These are phyloP conservation scores for Cyrtodaria siliqua DNA, from an alignment of 2,888 invertebrate genomes.

Conservation along the genomic window DNA sequence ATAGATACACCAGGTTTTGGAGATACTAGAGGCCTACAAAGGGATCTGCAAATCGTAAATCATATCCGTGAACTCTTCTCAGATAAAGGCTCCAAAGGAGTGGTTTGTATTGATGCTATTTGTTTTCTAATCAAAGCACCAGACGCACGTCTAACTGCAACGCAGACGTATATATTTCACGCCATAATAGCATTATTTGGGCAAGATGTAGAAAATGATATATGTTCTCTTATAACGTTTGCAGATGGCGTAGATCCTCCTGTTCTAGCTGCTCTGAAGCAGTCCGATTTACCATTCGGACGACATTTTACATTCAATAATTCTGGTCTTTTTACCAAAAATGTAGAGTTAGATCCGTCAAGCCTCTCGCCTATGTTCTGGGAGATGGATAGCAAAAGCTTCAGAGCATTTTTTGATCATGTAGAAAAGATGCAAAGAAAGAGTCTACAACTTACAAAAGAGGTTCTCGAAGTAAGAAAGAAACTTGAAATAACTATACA, in stretches of 20 bases:
- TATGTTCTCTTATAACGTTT: conserved; percentile 63
- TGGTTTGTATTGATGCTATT: conserved; percentile 60
- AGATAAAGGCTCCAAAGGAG: conserved; percentile 26
- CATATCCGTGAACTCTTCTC: conserved; percentile 34
- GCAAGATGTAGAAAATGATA: conserved; percentile 57
- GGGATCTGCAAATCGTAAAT: conserved; percentile 35
- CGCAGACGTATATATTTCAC: conserved; percentile 64
- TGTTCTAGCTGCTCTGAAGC: conserved; percentile 51
- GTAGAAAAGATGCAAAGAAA: conserved; percentile 44
- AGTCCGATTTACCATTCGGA: conserved; percentile 50
- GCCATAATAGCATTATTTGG: conserved; percentile 63
- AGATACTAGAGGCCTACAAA: conserved; percentile 33
- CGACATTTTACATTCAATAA: conserved; percentile 60
- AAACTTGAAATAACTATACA: conserved; percentile 54
- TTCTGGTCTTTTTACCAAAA: conserved; percentile 61
- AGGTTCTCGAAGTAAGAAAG: conserved; percentile 57
- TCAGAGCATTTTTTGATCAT: conserved; percentile 51
- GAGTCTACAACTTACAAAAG: conserved; percentile 60
- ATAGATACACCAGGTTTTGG: conserved; percentile 55
- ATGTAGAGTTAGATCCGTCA: conserved; percentile 23
- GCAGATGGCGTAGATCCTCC: conserved; percentile 67
- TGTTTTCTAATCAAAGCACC: conserved; percentile 66
- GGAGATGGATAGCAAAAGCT: conserved; percentile 61
- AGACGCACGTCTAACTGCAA: conserved; percentile 54
- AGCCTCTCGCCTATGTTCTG: conserved; percentile 54